Base-by-base conservation (phyloP, 2,888 invertebrate genomes). In the Perithous albicinctus region DNA sequence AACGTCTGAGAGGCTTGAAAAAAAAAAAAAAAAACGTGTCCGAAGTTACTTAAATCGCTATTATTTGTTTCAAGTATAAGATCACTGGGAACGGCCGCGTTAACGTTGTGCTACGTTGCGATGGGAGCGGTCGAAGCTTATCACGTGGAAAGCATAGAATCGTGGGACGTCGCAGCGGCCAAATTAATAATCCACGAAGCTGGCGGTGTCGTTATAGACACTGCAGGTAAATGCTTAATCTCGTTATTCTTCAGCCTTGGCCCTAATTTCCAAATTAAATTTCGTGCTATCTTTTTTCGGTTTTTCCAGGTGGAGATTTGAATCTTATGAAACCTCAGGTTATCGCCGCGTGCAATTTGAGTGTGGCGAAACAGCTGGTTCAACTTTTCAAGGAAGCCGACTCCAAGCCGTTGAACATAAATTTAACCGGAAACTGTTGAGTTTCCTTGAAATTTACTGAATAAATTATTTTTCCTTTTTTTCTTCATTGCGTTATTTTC, bases 151-250 rank as follows among this genome's bases (percentile, higher is more conserved):
- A 96, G 96, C 82, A 93, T 97, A 67, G 95, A 96, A 86, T 94
- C 95, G 38, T 97, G 97, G 97, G 97, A 97, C 90, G 95, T 96
- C 29, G 95, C 96, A 32, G 97, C 96, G 10, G 96, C 96, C 0
- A 95, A 94, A 70, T 90, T 97, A 43, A 96, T 97, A 84, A 93
- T 96, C 20, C 93, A 93, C 73, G 97, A 97, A 93, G 97, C 97
- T 66, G 97, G 97, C n/a, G 97, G 96, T 51, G 91, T 93, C 76
- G 94, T 96, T 15, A 93, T 94, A 67, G 96, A 96, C 88, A 95
- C 96, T 10, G 93, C 93, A 84, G 96, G 95, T 94, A 85, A 82
- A 61, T 67, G 64, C 35, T 32, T 59, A 35, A 51, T 32, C 32
- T 26, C 29, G 5, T n/a, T n/a, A n/a, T 15, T 56, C 18, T 54